A percentile compares a stretch with the other conserved stretches of the same genome.
phyloP scores from a whole-genome alignment of 2,113 vertebrate genomes.

The Paraplagusia blochii region DNA sequence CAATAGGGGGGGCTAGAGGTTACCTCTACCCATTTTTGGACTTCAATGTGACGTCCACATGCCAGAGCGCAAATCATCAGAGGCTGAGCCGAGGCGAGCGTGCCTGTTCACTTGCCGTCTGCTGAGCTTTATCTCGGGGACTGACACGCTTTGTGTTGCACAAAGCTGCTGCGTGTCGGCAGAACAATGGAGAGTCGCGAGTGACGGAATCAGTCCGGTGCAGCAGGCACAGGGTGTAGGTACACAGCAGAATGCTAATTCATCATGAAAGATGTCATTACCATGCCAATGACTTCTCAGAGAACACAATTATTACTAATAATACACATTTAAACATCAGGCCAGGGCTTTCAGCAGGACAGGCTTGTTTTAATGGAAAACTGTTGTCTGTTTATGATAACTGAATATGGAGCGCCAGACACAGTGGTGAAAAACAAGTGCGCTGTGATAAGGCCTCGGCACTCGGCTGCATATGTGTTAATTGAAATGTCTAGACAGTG shows the following conservation, averaged over 20 bases:
- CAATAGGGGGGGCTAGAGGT: conserved; percentile 25
- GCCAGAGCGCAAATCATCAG: conserved; percentile 26
- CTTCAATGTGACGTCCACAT: conserved; percentile 5
- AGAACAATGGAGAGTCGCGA: conserved; percentile 64
- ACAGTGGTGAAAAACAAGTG: conserved; percentile 39
- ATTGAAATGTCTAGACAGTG: conserved; percentile 78
- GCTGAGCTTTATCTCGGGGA: conserved; percentile 50
- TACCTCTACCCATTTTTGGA: conserved; percentile 7
- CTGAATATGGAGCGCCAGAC: conserved; percentile 40
- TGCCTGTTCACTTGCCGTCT: conserved; percentile 20
- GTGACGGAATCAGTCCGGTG: conserved; percentile 43
- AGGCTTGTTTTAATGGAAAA: conserved; percentile 51
- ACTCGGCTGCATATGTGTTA: conserved; percentile 43
- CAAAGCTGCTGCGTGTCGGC: conserved; percentile 51
- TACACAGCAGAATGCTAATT: conserved; percentile 51
- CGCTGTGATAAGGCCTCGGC: conserved; percentile 49
- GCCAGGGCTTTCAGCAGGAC: conserved; percentile 49
- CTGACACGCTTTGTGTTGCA: conserved; percentile 65
- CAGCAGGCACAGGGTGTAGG: conserved; percentile 44
- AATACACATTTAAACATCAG: conserved; percentile 65
- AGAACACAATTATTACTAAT: conserved; percentile 65
- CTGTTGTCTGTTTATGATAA: conserved; percentile 59
- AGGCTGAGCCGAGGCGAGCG: conserved; percentile 33
- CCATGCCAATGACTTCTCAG: conserved; percentile 57
- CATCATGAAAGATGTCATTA: conserved; percentile 70